Conservation (phyloP, 2,888 invertebrate species). For the Timema cristinae region DNA sequence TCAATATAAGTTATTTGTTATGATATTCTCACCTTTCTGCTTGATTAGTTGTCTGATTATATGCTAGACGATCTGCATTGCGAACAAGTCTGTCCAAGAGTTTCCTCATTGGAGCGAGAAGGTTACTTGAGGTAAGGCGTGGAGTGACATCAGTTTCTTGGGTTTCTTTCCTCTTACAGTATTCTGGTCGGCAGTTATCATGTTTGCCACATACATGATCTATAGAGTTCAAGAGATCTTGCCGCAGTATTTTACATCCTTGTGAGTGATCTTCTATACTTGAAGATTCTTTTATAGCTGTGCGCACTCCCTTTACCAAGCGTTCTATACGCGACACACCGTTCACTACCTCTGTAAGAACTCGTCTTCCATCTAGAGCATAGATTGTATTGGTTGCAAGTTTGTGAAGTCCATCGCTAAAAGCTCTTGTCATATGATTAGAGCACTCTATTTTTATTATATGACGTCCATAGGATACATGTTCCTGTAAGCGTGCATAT, state of each 20-base stretch:
- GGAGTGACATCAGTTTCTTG: not conserved
- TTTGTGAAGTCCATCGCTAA: constrained; percentile 4
- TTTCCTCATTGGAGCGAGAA: not conserved
- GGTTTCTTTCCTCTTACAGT: not conserved
- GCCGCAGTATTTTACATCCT: not conserved
- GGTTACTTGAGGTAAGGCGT: not conserved
- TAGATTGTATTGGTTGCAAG: not conserved
- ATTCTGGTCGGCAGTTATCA: not conserved
- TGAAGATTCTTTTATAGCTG: not conserved
- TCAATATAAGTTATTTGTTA: no score
- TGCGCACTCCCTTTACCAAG: constrained; percentile 4
- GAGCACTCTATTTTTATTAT: not conserved
- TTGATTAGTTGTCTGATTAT: not conserved
- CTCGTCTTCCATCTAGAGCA: not conserved
- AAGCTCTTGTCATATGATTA: constrained; percentile 1
- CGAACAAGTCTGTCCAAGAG: constrained; percentile 6
- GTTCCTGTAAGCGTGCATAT: constrained; percentile 2
- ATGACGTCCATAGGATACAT: not conserved
- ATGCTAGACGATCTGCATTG: constrained; percentile 3
- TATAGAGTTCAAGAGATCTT: not conserved
- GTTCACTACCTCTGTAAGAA: not conserved
- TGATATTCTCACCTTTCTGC: not conserved
- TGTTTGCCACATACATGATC: not conserved
- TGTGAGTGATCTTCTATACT: not conserved
- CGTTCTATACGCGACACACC: not conserved